Evolutionary conservation across 2,888 invertebrate genomes (phyloP).

Genomic region (Helobdella robusta): DNA sequence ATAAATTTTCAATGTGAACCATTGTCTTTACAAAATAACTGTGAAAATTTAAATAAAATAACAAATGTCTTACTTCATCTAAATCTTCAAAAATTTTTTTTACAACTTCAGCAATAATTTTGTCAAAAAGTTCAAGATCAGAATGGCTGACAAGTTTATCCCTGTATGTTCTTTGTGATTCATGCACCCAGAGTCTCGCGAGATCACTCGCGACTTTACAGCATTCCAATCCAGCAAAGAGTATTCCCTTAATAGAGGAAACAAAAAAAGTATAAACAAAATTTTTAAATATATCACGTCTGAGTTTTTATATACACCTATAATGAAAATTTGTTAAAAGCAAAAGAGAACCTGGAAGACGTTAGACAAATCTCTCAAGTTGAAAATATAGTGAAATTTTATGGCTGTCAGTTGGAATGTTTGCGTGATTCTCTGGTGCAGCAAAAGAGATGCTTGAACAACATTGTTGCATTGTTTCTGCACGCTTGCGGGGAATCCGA

Average conservation of each 20-base stretch:
- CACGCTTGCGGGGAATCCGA: conserved; percentile 53
- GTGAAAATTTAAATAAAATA: neutral
- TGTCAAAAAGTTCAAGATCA: conserved; percentile 78
- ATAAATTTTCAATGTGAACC: neutral
- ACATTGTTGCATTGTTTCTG: conserved; percentile 64
- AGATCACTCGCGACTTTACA: conserved; percentile 69
- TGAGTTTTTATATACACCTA: neutral
- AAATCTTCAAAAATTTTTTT: conserved; percentile 91
- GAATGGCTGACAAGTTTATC: conserved; percentile 85
- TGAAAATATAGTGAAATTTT: conserved; percentile 93
- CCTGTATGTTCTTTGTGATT: conserved; percentile 81
- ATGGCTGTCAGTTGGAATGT: conserved; percentile 87
- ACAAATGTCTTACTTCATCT: conserved; percentile 62
- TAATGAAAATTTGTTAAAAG: neutral
- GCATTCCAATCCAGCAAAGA: conserved; percentile 82
- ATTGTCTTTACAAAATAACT: neutral
- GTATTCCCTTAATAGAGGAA: conserved; percentile 60
- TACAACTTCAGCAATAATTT: conserved; percentile 76
- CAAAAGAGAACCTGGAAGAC: conserved; percentile 68
- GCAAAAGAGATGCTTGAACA: conserved; percentile 68
- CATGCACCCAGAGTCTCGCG: conserved; percentile 83
- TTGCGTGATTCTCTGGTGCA: conserved; percentile 76
- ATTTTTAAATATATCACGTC: neutral
- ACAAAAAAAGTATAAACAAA: neutral
- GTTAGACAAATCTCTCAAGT: conserved; percentile 84